Evolutionary conservation across 2,888 invertebrate species (phyloP), one percentile per base, ranked within the genome.

Genomic region (Cheilosia variabilis): DNA sequence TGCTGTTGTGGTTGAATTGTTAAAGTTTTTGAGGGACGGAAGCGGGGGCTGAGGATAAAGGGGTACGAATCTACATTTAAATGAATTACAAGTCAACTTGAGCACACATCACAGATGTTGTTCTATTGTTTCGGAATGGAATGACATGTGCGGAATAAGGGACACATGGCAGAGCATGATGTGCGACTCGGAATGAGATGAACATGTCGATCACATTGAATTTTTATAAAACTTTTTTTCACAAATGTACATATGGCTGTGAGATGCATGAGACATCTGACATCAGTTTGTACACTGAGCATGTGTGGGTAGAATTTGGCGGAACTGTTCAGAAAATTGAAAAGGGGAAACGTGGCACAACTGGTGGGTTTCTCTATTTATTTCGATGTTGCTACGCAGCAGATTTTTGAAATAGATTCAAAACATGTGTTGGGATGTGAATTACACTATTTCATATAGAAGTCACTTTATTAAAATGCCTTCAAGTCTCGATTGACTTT

Each of bases 61-160:
- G 60, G 72, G 68, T 73, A 50, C 50, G 75, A 76, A 81, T 68
- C 72, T 60, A 68, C 66, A 76, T 86, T 57, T 72, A 76, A 81
- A 86, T 76, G 77, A 76, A 86, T 86, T 71, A 80, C 76, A 77
- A 81, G 71, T 68, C 76, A 81, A 77, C 71, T 77, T 47, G 50
- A 57, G 52, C 60, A 62, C 63, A 43, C 62, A 71, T 19, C 50
- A 55, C 86, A 55, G 71, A 77, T 81, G 81, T 41, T 72, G 66
- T 77, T 62, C 75, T 71, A 77, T 77, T 81, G 68, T 86, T 37
- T 72, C 68, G 47, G 31, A 47, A 63, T 65, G 69, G 58, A 65
- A 68, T 58, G 75, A 24, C 63, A 69, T 60, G 52, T 65, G 63
- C 4, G 19, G 31, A 27, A 34, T 27, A 68, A 43, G 41, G 71